Evolutionary conservation across 2,888 invertebrate genomes (phyloP).

Genomic region (Phyto melanocephala): DNA sequence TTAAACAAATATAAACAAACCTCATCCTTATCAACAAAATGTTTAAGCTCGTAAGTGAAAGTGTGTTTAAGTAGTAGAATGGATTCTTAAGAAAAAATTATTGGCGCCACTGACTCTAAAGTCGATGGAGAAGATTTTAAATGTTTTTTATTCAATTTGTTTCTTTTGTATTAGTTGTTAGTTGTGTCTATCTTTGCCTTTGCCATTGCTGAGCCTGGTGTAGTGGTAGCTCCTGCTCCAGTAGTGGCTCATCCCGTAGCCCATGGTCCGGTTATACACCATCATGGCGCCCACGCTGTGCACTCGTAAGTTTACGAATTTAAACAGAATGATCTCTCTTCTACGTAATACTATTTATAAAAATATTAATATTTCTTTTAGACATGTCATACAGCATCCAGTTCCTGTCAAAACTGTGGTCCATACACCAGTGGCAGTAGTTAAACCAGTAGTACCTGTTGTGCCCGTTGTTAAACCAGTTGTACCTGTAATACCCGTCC

Average conservation of each 20-base stretch:
- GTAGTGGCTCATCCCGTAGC: slow-evolving; percentile 73
- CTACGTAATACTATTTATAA: neutral
- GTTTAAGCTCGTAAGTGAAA: slow-evolving; percentile 77
- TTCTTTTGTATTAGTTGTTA: slow-evolving; percentile 73
- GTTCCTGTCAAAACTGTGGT: slow-evolving; percentile 75
- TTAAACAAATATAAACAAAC: slow-evolving; percentile 45
- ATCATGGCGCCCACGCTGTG: slow-evolving; percentile 75
- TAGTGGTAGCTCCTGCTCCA: slow-evolving; percentile 73
- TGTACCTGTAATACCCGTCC: slow-evolving; percentile 74
- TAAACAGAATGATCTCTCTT: neutral
- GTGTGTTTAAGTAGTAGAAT: neutral
- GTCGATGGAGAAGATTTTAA: neutral
- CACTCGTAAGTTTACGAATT: slow-evolving; percentile 70
- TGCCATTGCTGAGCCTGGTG: slow-evolving; percentile 74
- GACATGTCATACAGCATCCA: slow-evolving; percentile 78
- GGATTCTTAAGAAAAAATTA: neutral
- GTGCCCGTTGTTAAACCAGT: slow-evolving; percentile 69
- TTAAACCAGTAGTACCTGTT: slow-evolving; percentile 71
- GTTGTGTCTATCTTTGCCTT: slow-evolving; percentile 71
- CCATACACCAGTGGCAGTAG: slow-evolving; percentile 67
- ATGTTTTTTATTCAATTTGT: neutral
- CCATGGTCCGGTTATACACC: slow-evolving; percentile 70
- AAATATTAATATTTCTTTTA: slow-evolving; percentile 46
- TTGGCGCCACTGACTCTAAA: slow-evolving; percentile 11
- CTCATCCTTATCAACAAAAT: slow-evolving; percentile 70